Evolutionary conservation across 2,113 vertebrate genomes (phyloP), one percentile per base, ranked within the genome.

Genomic region (Lampris megalopsis): DNA sequence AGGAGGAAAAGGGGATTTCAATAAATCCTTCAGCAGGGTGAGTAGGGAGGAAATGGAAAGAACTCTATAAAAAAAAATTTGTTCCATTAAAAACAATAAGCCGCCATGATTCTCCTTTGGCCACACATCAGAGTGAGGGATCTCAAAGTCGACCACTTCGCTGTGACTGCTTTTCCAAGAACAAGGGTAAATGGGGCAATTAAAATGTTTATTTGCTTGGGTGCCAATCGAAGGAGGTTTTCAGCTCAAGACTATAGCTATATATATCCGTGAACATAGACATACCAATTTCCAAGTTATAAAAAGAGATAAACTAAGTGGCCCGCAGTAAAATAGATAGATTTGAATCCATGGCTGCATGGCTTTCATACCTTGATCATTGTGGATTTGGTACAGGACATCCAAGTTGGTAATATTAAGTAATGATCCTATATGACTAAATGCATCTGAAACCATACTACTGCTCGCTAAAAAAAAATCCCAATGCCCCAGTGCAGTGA

Each of bases 11-110:
- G 9, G 76, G 65, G 74, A 73, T 75, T 79, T 71, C 81, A 81
- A 89, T 93, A 90, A 92, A 92, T 92, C 88, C 77, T 73, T 90
- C 77, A 87, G 71, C 73, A 45, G n/a, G 49, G 36, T 49, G 37
- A 83, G 86, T 24, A 63, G 10, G 9, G 77, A 63, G 60, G 24
- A 37, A 11, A 62, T 9, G 37, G 59, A 69, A 38, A 56, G 9
- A 54, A 43, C 59, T 53, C 75, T 63, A 81, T 80, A 83, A 85
- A 89, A 83, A 85, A 89, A 88, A 83, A 71, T 75, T 43, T 54
- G 56, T 78, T 69, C 69, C 71, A 62, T 79, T 85, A 75, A 88
- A 91, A 86, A 75, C 75, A 56, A 67, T 85, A 59, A 60, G 69
- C 73, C 85, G 76, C 77, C 73, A 61, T 36, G 47, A 66, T 74